Evolutionary conservation across 2,113 vertebrate genomes (phyloP), one percentile per base, ranked within the genome.

Genomic region (Excalfactoria chinensis): DNA sequence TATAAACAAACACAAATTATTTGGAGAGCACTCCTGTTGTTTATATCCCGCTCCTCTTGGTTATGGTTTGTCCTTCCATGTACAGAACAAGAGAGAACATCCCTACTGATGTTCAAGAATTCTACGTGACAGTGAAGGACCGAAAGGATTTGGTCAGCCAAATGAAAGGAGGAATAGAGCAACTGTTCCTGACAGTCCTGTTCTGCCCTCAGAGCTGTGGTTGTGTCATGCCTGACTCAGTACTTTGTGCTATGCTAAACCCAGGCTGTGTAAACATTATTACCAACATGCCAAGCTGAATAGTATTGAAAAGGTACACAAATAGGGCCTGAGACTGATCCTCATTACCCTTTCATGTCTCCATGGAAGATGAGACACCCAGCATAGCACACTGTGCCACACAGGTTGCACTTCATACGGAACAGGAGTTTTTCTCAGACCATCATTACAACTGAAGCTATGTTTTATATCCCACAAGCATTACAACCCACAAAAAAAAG

Each of bases 161-260:
- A 89, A 83, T 89, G 75, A 80, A 74, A 93, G 78, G 87, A 89
- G 79, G 82, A 93, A 6, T 1, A 41, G 68, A 56, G 62, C 6
- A 81, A 85, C 69, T 53, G 87, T 88, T 96, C 96, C 93, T 84
- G 91, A 84, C 58, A 81, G 87, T 93, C 94, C 94, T 48, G 91
- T 93, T 95, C 82, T 55, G 53, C 64, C 44, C 78, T 74, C 0
- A 20, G 5, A 23, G 66, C 69, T 44, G 78, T 9, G 91, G 78
- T 5, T 93, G 78, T 75, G 78, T 83, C 87, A n/a, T 4, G 79
- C 75, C 78, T 43, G 69, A 60, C 94, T 77, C 19, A 22, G 63
- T 78, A 68, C 26, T n/a, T 3, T 3, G 35, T 60, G 85, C 80
- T 93, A 77, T 89, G 89, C 87, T 55, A 48, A 56, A 76, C 32